These are phyloP conservation scores for Epicauta chinensis DNA, from an alignment of 1,140 invertebrate species.

Conservation along the genomic window DNA sequence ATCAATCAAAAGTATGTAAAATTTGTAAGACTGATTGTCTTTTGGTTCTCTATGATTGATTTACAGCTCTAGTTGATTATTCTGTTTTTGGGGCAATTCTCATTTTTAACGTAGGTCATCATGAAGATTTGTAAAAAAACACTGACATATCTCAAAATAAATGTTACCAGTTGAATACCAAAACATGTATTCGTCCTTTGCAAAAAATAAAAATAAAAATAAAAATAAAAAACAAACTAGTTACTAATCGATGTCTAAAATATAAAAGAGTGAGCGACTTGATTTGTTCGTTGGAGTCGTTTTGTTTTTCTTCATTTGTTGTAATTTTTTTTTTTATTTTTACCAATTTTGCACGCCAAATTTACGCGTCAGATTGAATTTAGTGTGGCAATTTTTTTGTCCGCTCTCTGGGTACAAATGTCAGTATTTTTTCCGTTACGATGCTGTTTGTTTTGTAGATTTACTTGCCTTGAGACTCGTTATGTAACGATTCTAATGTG, in stretches of 20 bases:
- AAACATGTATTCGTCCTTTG: conserved; percentile 1
- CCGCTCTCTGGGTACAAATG: no score
- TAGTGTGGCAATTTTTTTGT: no score
- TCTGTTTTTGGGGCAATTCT: no score
- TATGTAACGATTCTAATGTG: conserved; percentile 26
- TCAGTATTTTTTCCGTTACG: no score
- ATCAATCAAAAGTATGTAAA: conserved; percentile 5
- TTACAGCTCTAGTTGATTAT: no score
- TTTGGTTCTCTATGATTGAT: not conserved
- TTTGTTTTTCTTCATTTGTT: no score
- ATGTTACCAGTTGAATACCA: not conserved
- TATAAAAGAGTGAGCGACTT: conserved; percentile 1
- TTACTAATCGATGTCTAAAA: conserved; percentile 1
- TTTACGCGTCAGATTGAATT: no score
- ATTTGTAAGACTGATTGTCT: conserved; percentile 33
- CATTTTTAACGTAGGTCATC: conserved; percentile 4
- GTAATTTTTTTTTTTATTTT: no score
- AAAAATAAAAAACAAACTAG: no score
- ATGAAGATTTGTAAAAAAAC: not conserved
- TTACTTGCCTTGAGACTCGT: conserved; percentile 5
- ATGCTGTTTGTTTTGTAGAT: conserved; percentile 14
- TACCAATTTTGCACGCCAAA: no score
- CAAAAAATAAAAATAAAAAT: conserved; percentile 3
- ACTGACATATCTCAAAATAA: conserved; percentile 12
- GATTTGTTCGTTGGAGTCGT: conserved; percentile 2